phyloP scores from a whole-genome alignment of 2,113 vertebrate species.

The Hepsetus odoe region DNA sequence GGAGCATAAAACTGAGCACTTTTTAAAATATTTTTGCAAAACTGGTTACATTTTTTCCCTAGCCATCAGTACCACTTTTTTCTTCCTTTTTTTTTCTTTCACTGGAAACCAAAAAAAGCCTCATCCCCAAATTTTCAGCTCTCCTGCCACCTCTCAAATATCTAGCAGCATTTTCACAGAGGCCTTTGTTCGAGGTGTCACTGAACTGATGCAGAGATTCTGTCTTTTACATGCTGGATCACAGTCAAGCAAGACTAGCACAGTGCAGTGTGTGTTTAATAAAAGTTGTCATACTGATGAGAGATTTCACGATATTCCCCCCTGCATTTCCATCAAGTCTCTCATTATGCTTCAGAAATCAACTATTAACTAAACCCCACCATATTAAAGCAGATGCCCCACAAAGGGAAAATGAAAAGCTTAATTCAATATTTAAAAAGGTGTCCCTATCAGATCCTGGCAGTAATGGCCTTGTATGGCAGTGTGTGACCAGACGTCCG shows the following conservation, averaged over 20 bases:
- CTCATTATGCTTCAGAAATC: constrained; percentile 14
- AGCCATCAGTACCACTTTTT: no score
- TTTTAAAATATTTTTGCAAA: no score
- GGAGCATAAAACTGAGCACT: no score
- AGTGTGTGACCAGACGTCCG: not conserved
- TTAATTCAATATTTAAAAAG: constrained; percentile 18
- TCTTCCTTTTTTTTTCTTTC: not conserved
- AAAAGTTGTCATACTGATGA: constrained; percentile 17
- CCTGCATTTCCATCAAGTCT: not conserved
- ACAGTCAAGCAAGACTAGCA: constrained; percentile 29
- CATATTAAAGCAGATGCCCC: not conserved
- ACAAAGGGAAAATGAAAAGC: constrained; percentile 10
- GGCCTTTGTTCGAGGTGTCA: constrained; percentile 14
- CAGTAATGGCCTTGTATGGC: not conserved
- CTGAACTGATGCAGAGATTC: constrained; percentile 41
- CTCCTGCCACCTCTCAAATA: constrained; percentile 2
- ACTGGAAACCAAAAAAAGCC: constrained; percentile 11
- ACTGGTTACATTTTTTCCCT: no score
- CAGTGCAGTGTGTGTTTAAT: constrained; percentile 26
- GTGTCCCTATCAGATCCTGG: not conserved
- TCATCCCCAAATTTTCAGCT: not conserved
- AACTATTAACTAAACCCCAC: constrained; percentile 14
- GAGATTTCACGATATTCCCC: constrained; percentile 22
- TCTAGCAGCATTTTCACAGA: constrained; percentile 15
- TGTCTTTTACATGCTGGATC: constrained; percentile 44